Evolutionary conservation across 2,888 invertebrate species (phyloP).

Genomic region (Nomada fucata): DNA sequence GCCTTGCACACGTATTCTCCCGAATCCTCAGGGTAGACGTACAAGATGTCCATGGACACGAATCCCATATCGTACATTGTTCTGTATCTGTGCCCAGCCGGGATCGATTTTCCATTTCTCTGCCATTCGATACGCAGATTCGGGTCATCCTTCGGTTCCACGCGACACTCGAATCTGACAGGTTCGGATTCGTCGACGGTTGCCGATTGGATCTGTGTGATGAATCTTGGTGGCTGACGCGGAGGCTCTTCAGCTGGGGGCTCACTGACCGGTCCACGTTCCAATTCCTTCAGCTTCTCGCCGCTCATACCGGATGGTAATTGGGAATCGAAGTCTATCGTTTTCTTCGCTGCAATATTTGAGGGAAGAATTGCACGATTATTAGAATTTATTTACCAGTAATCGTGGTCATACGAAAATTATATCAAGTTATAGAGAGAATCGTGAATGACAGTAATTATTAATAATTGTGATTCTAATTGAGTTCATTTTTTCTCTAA

Average conservation of each 20-base stretch:
- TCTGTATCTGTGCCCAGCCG: slow-evolving; percentile 95
- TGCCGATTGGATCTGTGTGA: slow-evolving; percentile 93
- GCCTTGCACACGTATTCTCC: slow-evolving; percentile 97
- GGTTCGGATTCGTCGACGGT: slow-evolving; percentile 96
- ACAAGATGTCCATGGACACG: slow-evolving; percentile 95
- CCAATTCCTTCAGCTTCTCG: slow-evolving; percentile 95
- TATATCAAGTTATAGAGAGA: too few relatives aligned
- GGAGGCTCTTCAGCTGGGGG: slow-evolving; percentile 89
- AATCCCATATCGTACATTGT: slow-evolving; percentile 97
- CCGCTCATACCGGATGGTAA: slow-evolving; percentile 96
- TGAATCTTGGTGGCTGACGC: slow-evolving; percentile 92
- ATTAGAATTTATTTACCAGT: not conserved
- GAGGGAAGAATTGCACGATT: not conserved
- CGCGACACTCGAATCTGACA: slow-evolving; percentile 96
- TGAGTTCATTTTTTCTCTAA: too few relatives aligned
- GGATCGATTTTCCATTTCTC: slow-evolving; percentile 94
- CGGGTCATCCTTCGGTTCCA: slow-evolving; percentile 97
- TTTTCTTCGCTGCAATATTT: slow-evolving; percentile 84
- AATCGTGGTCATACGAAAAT: too few relatives aligned
- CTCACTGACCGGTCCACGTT: slow-evolving; percentile 91
- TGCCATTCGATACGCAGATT: slow-evolving; percentile 96
- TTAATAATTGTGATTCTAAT: not conserved
- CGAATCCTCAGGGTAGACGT: slow-evolving; percentile 96
- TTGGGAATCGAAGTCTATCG: slow-evolving; percentile 95
- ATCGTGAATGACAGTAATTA: not conserved